Evolutionary conservation across 2,888 invertebrate species (phyloP), one percentile per base, ranked within the genome.

Genomic region (Morinoia aosen): DNA sequence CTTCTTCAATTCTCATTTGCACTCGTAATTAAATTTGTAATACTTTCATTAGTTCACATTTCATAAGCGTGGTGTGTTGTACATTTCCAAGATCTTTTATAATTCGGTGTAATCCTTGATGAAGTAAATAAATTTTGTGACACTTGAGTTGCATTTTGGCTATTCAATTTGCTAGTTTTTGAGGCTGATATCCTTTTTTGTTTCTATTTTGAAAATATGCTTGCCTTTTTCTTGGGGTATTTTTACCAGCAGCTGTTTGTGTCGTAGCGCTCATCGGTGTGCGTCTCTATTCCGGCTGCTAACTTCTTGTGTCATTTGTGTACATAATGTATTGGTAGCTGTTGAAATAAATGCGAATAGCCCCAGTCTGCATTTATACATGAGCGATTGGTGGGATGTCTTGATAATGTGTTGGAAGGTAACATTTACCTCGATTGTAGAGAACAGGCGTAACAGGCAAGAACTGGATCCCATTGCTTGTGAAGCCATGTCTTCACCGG

Each of bases 311-410:
- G 76, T 33, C 76, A 33, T 25, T 76, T 76, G 76, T 76, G 76
- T 76, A 76, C 25, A 76, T 33, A 76, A 33, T 76, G 25, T 76
- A 76, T 76, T 98, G 98, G 98, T 98, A 97, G 98, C 96, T 97
- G 97, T 97, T 97, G 97, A 97, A 97, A 97, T 97, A 76, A 76
- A 76, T 25, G 33, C 76, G 76, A 76, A 76, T 76, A 76, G 76
- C 25, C 76, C 76, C 76, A 76, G 76, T 76, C 76, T 76, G 76
- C 76, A 76, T 76, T 76, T 76, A 1, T 76, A 76, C 76, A 10
- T 76, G 76, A 33, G 76, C 76, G 25, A 16, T 76, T 76, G 76
- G 25, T 76, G 76, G 76, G 76, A 76, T 76, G 7, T 33, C 76
- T 76, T 76, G 76, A 76, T 33, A 33, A 33, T 33, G 76, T 7